Percentiles rank a stretch among this genome's conserved stretches.
These are phyloP conservation scores for Bombus sibiricus DNA, from an alignment of 1,140 invertebrate genomes.

Conservation along the genomic window DNA sequence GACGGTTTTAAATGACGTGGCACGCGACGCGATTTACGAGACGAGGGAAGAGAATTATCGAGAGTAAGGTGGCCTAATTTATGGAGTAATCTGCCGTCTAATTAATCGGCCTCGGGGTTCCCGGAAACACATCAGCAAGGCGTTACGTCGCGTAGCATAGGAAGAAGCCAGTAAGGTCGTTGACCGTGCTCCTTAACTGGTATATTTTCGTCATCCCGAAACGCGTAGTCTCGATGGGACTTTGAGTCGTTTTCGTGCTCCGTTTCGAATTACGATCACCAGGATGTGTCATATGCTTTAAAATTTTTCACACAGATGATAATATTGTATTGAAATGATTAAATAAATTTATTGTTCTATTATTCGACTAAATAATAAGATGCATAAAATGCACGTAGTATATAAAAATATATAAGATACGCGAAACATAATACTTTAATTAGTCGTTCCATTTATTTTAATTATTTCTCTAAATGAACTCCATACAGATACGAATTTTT, in stretches of 20 bases:
- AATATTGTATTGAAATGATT: no score
- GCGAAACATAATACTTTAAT: no score
- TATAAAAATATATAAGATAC: no score
- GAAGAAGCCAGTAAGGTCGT: slow-evolving; percentile 52
- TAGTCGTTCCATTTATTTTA: no score
- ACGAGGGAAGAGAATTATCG: slow-evolving; percentile 20
- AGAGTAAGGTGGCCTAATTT: slow-evolving; percentile 36
- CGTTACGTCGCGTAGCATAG: slow-evolving; percentile 47
- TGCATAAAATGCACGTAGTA: no score
- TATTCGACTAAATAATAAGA: no score
- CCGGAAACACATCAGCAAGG: slow-evolving; percentile 56
- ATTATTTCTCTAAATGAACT: no score
- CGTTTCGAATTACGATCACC: slow-evolving; percentile 5
- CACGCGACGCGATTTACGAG: not conserved
- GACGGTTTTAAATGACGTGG: not conserved
- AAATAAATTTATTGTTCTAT: no score
- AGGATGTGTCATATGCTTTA: not conserved
- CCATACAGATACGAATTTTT: no score
- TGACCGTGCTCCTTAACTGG: slow-evolving; percentile 68
- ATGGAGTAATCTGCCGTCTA: slow-evolving; percentile 23
- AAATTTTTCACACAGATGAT: not conserved
- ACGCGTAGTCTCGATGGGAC: slow-evolving; percentile 14
- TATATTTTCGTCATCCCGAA: slow-evolving; percentile 66
- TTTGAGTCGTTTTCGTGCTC: slow-evolving; percentile 33
- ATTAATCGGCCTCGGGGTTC: slow-evolving; percentile 51